Percentiles rank a stretch among this genome's conserved stretches.
Conservation (phyloP, 2,888 invertebrate genomes). For the Oxytorus armatus region DNA sequence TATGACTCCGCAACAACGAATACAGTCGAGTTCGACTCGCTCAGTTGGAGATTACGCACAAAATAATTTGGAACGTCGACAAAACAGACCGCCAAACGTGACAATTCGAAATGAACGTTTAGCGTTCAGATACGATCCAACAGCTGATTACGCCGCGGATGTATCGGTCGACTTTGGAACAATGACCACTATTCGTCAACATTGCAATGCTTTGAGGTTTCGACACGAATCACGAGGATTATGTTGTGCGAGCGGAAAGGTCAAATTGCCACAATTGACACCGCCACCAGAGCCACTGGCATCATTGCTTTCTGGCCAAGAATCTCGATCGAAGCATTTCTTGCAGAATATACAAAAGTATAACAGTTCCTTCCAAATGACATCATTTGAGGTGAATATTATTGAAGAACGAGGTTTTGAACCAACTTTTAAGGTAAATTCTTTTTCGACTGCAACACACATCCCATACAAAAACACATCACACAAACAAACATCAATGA, state of each 20-base stretch:
- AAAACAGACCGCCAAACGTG: too few species aligned
- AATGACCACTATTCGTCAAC: constrained; percentile 34
- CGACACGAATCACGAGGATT: constrained; percentile 59
- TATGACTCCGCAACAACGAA: too few species aligned
- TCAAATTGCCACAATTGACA: constrained; percentile 63
- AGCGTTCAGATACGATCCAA: too few species aligned
- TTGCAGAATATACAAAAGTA: constrained; percentile 55
- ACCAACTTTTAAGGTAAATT: constrained; percentile 43
- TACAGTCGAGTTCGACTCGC: too few species aligned
- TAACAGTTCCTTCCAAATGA: constrained; percentile 70
- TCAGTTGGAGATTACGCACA: too few species aligned
- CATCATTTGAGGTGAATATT: constrained; percentile 73
- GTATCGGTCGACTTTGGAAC: too few species aligned
- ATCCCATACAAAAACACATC: too few species aligned
- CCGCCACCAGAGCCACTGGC: constrained; percentile 61
- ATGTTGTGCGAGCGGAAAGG: constrained; percentile 70
- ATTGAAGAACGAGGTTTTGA: constrained; percentile 39
- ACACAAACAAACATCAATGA: too few species aligned
- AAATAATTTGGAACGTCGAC: too few species aligned
- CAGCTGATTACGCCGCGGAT: too few species aligned
- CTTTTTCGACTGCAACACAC: too few species aligned
- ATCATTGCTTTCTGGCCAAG: constrained; percentile 49
- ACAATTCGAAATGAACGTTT: too few species aligned
- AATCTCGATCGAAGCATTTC: constrained; percentile 16
- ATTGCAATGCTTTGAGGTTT: constrained; percentile 60